Evolutionary conservation across 37 sponge, comb jelly and placozoan genomes (phyloP), one percentile per base, ranked within the genome.

Genomic region (Tethya wilhelma): DNA sequence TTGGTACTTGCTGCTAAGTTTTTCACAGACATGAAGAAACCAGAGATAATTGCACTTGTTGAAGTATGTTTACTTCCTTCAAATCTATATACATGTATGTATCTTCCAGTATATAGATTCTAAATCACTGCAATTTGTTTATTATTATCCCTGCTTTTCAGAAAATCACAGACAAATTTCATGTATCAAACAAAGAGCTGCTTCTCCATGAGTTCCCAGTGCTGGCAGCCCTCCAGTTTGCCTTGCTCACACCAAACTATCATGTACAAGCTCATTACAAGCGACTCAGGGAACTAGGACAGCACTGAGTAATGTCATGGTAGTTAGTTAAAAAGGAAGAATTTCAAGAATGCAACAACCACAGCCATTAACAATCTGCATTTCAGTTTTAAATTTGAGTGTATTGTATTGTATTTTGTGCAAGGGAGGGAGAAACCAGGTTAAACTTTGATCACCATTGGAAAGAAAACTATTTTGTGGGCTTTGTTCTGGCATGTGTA

Each of bases 1-100:
- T 64, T 95, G 38, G 67, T 95, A 64, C 84, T 95, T 0, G 93
- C 96, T 1, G 86, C 93, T n/a, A 91, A 92, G 53, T 82, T 91
- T 56, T 74, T 69, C 55, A 64, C 64, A 0, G 93, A 95, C 57
- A 38, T 89, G 28, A 83, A 85, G 69, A 68, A 66, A 44, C 49
- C 28, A 37, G 78, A 91, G 0, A 67, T 89, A 58, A 93, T 58
- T 42, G 56, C 33, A 0, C 44, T 93, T 4, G 56, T 93, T 73
- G 86, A 93, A 22, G 90, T 89, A 68, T 67, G 86, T 42, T 41
- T n/a, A 19, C n/a, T 31, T 11, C 59, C n/a, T n/a, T n/a, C n/a
- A n/a, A n/a, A n/a, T n/a, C n/a, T n/a, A n/a, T n/a, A n/a, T n/a
- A 55, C 20, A 17, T 55, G 20, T 22, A 17, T 55, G 20, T 20